Base-by-base conservation (phyloP, 1,140 invertebrate species). In the Heliconius melpomene region DNA sequence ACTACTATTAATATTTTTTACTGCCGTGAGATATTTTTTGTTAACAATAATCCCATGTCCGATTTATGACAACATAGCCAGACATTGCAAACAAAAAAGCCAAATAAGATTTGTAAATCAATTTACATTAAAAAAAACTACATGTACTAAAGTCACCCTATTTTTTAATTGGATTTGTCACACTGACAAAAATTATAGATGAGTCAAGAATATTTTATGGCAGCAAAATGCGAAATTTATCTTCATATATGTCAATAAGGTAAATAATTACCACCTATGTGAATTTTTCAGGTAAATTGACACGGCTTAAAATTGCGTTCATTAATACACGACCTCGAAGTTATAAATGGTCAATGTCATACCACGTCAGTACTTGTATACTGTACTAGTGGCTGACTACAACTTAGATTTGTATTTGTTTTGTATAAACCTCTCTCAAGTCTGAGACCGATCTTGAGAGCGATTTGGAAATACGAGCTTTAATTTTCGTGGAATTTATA, bases 291-390 rank as follows among this genome's bases (percentile, higher is more conserved):
- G 75, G 79, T 79, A 75, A 81, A 75, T 76, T 80, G 75, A 83
- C 79, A 80, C 79, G 57, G 81, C 76, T 81, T 82, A 82, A 79
- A 85, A 84, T 84, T 80, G 71, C 79, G 79, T 76, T 52, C 74
- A 73, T 80, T 76, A 72, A 72, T 26, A 66, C 26, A 66, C 38
- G 76, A 74, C 79, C 79, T 81, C 73, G 77, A 76, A 74, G 23
- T 72, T 81, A 77, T 60, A 81, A 74, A 81, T 81, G 79, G 76
- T 74, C 76, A 81, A 78, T 78, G 75, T 81, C 79, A 75, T 50
- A 38, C 54, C 40, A n/a, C n/a, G n/a, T n/a, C n/a, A 74, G 71
- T 26, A 66, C 23, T 29, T 29, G 9, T 29, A 26, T 66, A 7
- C 16, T 52, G 6, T 52, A 52, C 18, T 52, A 20, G 6, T 52